phyloP scores from a whole-genome alignment of 2,797 vertebrate genomes.

The Danionella dracula region DNA sequence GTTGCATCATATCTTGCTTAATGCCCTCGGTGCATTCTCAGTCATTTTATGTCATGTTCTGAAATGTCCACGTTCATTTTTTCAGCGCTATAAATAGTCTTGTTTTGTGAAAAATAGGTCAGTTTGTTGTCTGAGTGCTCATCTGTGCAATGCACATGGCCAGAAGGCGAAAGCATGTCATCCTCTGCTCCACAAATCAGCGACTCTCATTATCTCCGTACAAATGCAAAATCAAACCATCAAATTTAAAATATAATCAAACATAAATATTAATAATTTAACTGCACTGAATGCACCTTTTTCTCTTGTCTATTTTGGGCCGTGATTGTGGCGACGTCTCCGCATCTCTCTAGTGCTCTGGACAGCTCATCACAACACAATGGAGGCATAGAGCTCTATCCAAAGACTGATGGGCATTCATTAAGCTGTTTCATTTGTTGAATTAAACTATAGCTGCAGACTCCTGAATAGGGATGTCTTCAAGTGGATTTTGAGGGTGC shows the following conservation, averaged over 20 bases:
- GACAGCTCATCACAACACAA: constrained; percentile 60
- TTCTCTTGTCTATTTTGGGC: background rate
- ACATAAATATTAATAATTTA: too few species aligned
- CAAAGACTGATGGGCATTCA: constrained; percentile 67
- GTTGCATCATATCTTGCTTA: constrained; percentile 44
- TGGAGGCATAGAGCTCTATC: constrained; percentile 66
- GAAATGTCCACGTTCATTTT: background rate
- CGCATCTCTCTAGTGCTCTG: constrained; percentile 50
- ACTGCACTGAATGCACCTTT: too few species aligned
- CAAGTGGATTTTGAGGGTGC: constrained; percentile 50
- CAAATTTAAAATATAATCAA: too few species aligned
- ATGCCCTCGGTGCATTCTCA: constrained; percentile 17
- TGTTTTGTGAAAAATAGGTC: constrained; percentile 64
- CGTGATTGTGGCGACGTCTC: constrained; percentile 69
- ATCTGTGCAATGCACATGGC: constrained; percentile 62
- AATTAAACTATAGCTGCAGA: too few species aligned
- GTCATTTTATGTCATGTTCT: background rate
- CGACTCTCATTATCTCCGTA: constrained; percentile 60
- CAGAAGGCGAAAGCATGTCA: constrained; percentile 68
- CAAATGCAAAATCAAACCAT: constrained; percentile 8
- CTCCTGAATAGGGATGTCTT: constrained; percentile 45
- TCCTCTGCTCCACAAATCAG: constrained; percentile 65
- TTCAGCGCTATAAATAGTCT: constrained; percentile 64
- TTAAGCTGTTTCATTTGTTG: constrained; percentile 59
- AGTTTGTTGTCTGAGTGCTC: constrained; percentile 69